Conservation (phyloP, 2,888 invertebrate genomes). For the Odontocolon sp. region DNA sequence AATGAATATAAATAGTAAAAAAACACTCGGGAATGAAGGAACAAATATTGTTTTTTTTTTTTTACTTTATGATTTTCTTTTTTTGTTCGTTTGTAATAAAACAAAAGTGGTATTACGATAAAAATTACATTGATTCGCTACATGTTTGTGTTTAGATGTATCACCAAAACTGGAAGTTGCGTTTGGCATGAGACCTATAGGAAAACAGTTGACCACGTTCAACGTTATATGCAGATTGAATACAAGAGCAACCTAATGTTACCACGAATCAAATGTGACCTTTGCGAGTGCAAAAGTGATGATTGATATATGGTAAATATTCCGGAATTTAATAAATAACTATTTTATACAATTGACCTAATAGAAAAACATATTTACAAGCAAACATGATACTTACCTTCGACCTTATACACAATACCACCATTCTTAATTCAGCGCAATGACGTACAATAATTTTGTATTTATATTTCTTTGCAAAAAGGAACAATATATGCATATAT, state of each 20-base stretch:
- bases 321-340: conserved; percentile 76
- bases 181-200: conserved; percentile 87
- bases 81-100: too few species aligned
- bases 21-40: conserved; percentile 62
- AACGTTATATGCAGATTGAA: conserved; percentile 85
- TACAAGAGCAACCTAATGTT: conserved; percentile 81
- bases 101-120: conserved; percentile 72
- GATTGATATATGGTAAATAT: conserved; percentile 49
- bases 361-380: conserved; percentile 78
- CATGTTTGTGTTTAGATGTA: conserved; percentile 81
- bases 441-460: conserved; percentile 68
- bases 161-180: conserved; percentile 82
- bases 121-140: conserved; percentile 74
- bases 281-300: conserved; percentile 70
- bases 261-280: conserved; percentile 76
- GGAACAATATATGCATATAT: conserved; percentile 60
- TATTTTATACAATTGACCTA: conserved; percentile 77
- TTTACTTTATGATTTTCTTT: conserved; percentile 71
- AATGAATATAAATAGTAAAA: conserved; percentile 41
- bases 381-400: conserved; percentile 78
- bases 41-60: conserved; percentile 61
- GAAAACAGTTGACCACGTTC: conserved; percentile 84
- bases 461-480: conserved; percentile 59
- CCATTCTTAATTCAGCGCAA: conserved; percentile 71
- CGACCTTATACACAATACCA: conserved; percentile 74